Evolutionary conservation across 2,113 vertebrate species (phyloP), one percentile per base, ranked within the genome.

Genomic region (Ochotona curzoniae): DNA sequence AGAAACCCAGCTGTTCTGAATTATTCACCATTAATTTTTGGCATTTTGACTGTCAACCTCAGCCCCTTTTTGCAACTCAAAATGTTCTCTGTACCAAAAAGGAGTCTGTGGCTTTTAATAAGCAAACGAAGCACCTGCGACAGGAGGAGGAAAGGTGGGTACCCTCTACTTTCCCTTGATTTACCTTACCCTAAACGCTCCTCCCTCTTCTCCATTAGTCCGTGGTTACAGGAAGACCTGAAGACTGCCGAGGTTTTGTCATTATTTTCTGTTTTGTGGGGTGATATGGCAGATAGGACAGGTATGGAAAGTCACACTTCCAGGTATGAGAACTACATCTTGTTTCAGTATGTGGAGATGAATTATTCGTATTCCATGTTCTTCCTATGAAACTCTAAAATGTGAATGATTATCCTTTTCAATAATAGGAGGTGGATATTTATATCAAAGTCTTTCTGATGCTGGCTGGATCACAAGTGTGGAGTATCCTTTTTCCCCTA

Each of bases 1-100:
- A 73, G 70, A 93, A 94, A 81, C 64, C 70, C 83, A 93, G 2
- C 83, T 90, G 23, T 60, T 93, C 76, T 89, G 38, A 92, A 92
- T 89, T 87, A 44, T 44, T 44, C 38, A 44, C 38, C 38, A 44
- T 44, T 44, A 44, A 44, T 44, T 44, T 44, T 44, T 44, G 38
- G 13, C 4, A 38, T 71, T 81, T 75, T 32, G 12, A 32, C 25
- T 80, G 11, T 70, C 25, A 32, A 23, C 8, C 5, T 87, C 66
- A 28, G n/a, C 49, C 44, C 23, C 21, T 73, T 49, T 8, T 18
- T 15, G 66, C 13, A 89, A 64, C 83, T 66, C 60, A 44, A 23
- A 10, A 60, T 11, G 9, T n/a, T 69, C 20, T 32, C 6, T n/a
- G 63, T 12, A 30, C 3, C n/a, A 90, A 0, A 60, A 73, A 89